Base-by-base conservation (phyloP, 2,113 vertebrate genomes). In the Microcebus griseorufus region DNA sequence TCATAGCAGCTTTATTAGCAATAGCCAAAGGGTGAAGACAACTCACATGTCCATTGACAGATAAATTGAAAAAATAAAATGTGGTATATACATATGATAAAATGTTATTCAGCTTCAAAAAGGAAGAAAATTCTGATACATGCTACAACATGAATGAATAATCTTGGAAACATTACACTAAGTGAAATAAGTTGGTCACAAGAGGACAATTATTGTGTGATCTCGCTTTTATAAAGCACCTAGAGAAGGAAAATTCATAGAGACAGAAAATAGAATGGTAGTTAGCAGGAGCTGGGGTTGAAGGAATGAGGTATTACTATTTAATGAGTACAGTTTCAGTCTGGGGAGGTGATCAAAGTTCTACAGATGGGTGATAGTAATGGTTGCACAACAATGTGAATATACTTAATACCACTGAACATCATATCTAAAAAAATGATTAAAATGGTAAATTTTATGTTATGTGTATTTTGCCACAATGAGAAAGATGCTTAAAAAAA, bases 51-150 rank as follows among this genome's bases (percentile, higher is more conserved):
- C 37, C 55, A 78, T 0, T 62, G 39, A 55, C 11, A 25, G 69
- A 69, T 14, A 23, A n/a, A 55, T 14, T 7, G n/a, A 29, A 32
- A 37, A n/a, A 73, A 70, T 37, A 79, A 90, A 64, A 32, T 42
- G 62, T 48, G 7, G 2, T 34, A 16, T n/a, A 11, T 39, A 89
- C 25, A 48, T 32, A 69, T 3, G 58, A 67, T 6, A 60, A 17
- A 83, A 42, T 92, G 69, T 62, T 76, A 90, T 53, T 93, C 32
- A 34, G 18, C 18, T 51, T 91, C n/a, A 93, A 62, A 93, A 91
- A 90, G 58, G 42, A 85, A 96, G 80, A 25, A 78, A 85, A 62
- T 72, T 95, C 25, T 65, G 53, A 23, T 13, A 42, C 1, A 48
- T n/a, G 27, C 6, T 80, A 37, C 3, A 83, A 37, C 14, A 60